These are phyloP conservation scores for Hypothenemus hampei DNA, from an alignment of 1,140 invertebrate species.

Conservation along the genomic window DNA sequence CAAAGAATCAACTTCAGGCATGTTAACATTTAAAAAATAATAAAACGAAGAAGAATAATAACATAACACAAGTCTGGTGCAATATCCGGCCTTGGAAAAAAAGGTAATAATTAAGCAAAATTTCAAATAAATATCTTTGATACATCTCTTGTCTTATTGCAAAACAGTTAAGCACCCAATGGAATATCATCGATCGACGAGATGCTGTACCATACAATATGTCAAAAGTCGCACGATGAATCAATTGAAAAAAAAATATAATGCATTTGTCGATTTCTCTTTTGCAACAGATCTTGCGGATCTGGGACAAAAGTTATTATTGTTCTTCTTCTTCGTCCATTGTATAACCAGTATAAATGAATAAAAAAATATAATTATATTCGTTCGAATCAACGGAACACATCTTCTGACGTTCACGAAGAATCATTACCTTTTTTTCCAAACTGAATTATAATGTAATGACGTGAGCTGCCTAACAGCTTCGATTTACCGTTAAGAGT, in stretches of 20 bases:
- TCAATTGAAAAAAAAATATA: no score
- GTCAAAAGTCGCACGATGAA: neutral
- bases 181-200: neutral
- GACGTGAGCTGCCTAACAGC: neutral
- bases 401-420: neutral
- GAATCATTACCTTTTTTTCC: no score
- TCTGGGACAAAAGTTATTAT: neutral
- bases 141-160: conserved; percentile 1
- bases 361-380: neutral
- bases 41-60: no score
- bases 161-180: neutral
- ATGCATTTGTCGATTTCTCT: neutral
- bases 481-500: conserved; percentile 5
- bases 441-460: no score
- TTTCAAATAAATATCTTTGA: neutral
- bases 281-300: neutral
- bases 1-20: no score
- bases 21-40: no score
- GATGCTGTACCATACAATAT: neutral
- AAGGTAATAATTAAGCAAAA: neutral
- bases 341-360: neutral
- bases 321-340: no score
- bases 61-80: conserved; percentile 1
- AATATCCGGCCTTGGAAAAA: conserved; percentile 11
- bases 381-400: neutral